Percentiles rank a stretch among this genome's conserved stretches.
Evolutionary conservation across 2,797 vertebrate species (phyloP).

Genomic region (Crypturellus tataupa): DNA sequence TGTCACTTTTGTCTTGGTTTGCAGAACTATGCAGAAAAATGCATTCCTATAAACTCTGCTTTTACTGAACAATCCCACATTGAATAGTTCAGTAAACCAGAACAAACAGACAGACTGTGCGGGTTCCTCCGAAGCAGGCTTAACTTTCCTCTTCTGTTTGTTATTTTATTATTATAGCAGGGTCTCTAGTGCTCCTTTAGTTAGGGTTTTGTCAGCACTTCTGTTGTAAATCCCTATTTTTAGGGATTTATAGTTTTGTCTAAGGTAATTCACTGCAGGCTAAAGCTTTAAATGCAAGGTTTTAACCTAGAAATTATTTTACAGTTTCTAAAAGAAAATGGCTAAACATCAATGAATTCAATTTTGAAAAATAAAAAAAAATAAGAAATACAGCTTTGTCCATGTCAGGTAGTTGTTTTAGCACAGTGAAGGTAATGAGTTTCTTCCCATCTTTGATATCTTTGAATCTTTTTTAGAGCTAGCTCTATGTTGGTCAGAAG

Average conservation of each 20-base stretch:
- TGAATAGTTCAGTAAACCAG: constrained; percentile 51
- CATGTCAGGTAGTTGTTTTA: not conserved
- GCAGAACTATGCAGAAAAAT: not conserved
- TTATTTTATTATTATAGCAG: constrained; percentile 22
- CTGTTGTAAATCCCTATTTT: not conserved
- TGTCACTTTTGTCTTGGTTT: constrained; percentile 1
- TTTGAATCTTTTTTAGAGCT: not conserved
- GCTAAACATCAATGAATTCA: not conserved
- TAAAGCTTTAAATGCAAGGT: not conserved
- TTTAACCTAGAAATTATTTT: constrained; percentile 17
- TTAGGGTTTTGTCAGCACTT: constrained; percentile 17
- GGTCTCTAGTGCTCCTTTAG: not conserved
- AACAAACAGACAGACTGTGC: constrained; percentile 18
- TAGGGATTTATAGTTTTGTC: constrained; percentile 6
- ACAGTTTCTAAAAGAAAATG: not conserved
- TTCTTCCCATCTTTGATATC: not conserved
- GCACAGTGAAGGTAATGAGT: not conserved
- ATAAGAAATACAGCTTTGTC: not conserved
- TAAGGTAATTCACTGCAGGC: constrained; percentile 5
- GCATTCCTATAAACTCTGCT: constrained; percentile 47
- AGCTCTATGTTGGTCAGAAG: not conserved
- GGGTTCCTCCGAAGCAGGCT: constrained; percentile 30
- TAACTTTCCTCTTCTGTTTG: constrained; percentile 35
- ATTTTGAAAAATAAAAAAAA: not conserved
- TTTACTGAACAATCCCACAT: constrained; percentile 38